Base-by-base conservation (phyloP, 2,888 invertebrate genomes). In the Epistrophe eligans region DNA sequence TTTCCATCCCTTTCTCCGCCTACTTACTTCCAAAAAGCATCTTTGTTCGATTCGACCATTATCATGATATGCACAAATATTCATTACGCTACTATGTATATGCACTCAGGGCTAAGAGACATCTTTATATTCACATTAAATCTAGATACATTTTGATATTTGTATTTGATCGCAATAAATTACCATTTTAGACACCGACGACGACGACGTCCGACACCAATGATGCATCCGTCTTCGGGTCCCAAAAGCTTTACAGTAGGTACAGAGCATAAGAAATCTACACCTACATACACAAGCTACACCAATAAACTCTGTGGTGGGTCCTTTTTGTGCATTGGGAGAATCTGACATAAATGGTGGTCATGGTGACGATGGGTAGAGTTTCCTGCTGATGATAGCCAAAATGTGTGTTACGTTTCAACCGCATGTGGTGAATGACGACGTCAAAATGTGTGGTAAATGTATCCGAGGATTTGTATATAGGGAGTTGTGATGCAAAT, bases 141-240 rank as follows among this genome's bases (percentile, higher is more conserved):
- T 79, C 83, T 82, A 83, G 87, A 87, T 87, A 87, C 83, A 87
- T 87, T 87, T 62, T 74, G 79, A 87, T 79, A 87, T 87, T 87
- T 87, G 87, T 83, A 87, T 87, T 87, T 83, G 87, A 87, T 87
- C 79, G 87, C 87, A 76, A 87, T 87, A 87, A 87, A 87, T 87
- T 87, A 83, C 79, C 79, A 87, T 87, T 83, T 84, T 83, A 83
- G 87, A 87, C 87, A 83, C 79, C 79, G 83, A n/a, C n/a, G n/a
- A n/a, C n/a, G n/a, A n/a, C n/a, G n/a, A n/a, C n/a, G n/a, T n/a
- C 79, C 79, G 83, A 87, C 87, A 87, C 87, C 83, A 83, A 79
- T 72, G 82, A 79, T 72, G 79, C 83, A 83, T 87, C 79, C 76
- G 48, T 85, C 85, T 85, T 82, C n/a, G 70, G 64, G 32, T 57